Percentiles rank a stretch among this genome's conserved stretches.
Conservation (phyloP, 2,113 vertebrate species). For the Marcusenius ussheri region DNA sequence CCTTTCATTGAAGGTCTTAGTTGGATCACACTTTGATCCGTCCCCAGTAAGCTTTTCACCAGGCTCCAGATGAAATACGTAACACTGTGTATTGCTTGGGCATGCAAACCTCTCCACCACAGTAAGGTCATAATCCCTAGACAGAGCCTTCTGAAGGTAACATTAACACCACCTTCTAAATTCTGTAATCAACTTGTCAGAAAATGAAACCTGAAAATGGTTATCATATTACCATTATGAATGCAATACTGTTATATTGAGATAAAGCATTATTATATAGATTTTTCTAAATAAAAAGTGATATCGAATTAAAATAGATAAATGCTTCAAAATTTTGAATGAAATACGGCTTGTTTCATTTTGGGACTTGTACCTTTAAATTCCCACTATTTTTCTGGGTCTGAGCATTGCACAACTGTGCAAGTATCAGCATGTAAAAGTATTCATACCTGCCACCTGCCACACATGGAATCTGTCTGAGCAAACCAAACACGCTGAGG, state of each 20-base stretch:
- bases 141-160: not conserved
- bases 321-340: not conserved
- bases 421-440: slow-evolving; percentile 35
- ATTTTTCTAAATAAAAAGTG: not conserved
- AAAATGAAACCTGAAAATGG: not conserved
- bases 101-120: not conserved
- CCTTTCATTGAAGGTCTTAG: not conserved
- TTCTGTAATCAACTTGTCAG: not conserved
- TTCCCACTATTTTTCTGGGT: not conserved
- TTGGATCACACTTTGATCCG: not conserved
- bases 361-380: not conserved
- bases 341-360: not conserved
- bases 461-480: not conserved
- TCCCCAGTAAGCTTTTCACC: not conserved
- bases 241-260: not conserved
- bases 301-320: not conserved
- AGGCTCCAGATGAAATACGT: not conserved
- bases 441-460: slow-evolving; percentile 29
- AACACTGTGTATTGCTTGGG: not conserved
- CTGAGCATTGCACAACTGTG: not conserved
- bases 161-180: not conserved
- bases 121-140: not conserved
- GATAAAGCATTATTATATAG: not conserved
- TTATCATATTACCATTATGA: not conserved
- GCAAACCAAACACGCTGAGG: not conserved